Evolutionary conservation across 1,140 invertebrate genomes (phyloP), one percentile per base, ranked within the genome.

Genomic region (Penaeus indicus): DNA sequence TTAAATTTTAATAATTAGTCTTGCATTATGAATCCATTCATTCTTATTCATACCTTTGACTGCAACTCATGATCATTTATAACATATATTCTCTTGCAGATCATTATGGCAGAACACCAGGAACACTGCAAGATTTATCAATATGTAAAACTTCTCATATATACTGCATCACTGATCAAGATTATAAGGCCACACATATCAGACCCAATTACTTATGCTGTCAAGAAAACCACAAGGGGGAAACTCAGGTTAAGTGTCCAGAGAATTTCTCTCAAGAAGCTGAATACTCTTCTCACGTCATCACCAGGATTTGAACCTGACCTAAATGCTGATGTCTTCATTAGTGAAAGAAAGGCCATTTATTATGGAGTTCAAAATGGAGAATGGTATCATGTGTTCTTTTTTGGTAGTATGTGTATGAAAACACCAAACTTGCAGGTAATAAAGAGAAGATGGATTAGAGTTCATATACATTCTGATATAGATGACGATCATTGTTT

Each of bases 401-500:
- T 64, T 21, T 22, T n/a, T 61, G 11, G 7, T 27, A 21, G 69
- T 27, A 61, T 16, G 61, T 27, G 22, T 47, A 25, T 10, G 1
- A 18, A 60, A 78, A 42, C 77, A 38, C n/a, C 47, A 32, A 1
- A 72, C 21, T 11, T 75, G 10, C 67, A 42, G 54, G 4, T 22
- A 60, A 84, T 54, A 22, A 32, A 60, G 32, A 84, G 69, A 61
- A 88, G 87, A 25, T 88, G 87, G 87, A 88, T 88, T 22, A 77
- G 27, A 32, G n/a, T 54, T 54, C 5, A 54, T 13, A 16, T 54
- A 54, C 16, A 16, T 54, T 54, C 54, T 54, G 54, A 54, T 54
- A 16, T 54, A 54, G 54, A 54, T 54, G 54, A 54, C 54, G 2
- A 54, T 54, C 54, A 16, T 16, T 54, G 54, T 54, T 54, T 54